These are phyloP conservation scores for Dromas ardeola DNA, from an alignment of 2,113 vertebrate species.

Conservation along the genomic window DNA sequence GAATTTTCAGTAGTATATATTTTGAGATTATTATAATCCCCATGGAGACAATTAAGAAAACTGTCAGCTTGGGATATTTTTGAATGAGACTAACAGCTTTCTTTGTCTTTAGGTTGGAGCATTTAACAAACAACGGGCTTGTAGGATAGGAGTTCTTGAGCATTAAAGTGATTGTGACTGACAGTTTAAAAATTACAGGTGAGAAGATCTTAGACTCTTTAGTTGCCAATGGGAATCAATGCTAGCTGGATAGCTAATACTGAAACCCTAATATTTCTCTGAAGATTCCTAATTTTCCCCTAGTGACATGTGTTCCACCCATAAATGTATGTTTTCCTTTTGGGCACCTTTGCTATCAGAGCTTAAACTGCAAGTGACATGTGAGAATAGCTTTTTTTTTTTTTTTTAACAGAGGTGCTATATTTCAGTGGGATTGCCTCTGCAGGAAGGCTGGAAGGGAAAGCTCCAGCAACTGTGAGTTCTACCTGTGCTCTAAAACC, in stretches of 20 bases:
- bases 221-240: not conserved
- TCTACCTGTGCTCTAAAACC: not conserved
- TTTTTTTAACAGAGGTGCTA: not conserved
- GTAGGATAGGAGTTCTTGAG: not conserved
- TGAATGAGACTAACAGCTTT: not conserved
- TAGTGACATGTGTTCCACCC: not conserved
- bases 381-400: not conserved
- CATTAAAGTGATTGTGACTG: not conserved
- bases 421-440: not conserved
- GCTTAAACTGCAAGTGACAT: not conserved
- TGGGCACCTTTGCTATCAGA: not conserved
- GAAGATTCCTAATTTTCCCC: not conserved
- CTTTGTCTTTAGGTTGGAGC: not conserved
- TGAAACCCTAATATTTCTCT: not conserved
- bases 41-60: not conserved
- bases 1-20: not conserved
- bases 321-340: not conserved
- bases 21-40: not conserved
- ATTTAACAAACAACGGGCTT: not conserved
- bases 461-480: not conserved
- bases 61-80: not conserved
- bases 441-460: not conserved
- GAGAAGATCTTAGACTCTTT: not conserved
- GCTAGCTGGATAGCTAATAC: not conserved
- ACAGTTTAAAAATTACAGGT: not conserved